Evolutionary conservation across 2,797 vertebrate genomes (phyloP).

Genomic region (Mormyrus proboscirostris): DNA sequence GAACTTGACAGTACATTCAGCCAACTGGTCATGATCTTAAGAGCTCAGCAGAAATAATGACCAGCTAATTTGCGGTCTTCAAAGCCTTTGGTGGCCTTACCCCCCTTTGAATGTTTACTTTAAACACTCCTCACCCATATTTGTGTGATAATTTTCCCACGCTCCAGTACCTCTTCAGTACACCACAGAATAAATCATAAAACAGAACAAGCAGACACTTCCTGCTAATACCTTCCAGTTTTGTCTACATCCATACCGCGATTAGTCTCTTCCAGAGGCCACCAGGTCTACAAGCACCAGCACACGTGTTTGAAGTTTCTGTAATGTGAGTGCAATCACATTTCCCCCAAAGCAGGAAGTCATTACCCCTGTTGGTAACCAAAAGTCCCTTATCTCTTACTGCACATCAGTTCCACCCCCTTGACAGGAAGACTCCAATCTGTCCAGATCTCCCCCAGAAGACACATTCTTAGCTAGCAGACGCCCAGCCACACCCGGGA

Average conservation of each 20-base stretch:
- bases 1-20: background rate
- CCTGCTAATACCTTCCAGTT: background rate
- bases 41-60: background rate
- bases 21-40: background rate
- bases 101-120: background rate
- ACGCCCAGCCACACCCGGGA: slow-evolving; percentile 44
- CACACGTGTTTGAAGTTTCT: slow-evolving; percentile 46
- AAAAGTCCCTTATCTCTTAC: slow-evolving; percentile 54
- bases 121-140: background rate
- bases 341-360: slow-evolving; percentile 61
- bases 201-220: background rate
- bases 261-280: background rate
- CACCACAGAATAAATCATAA: background rate
- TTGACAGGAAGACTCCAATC: slow-evolving; percentile 47
- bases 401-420: slow-evolving; percentile 55
- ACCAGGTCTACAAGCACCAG: background rate
- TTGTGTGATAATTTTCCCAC: background rate
- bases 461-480: slow-evolving; percentile 30
- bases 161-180: background rate
- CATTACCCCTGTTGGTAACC: slow-evolving; percentile 51
- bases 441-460: slow-evolving; percentile 37
- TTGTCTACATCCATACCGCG: background rate
- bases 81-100: background rate
- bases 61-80: background rate
- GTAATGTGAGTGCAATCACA: slow-evolving; percentile 45